These are phyloP conservation scores for Pyrgilauda ruficollis DNA, from an alignment of 2,113 vertebrate species.

Conservation along the genomic window DNA sequence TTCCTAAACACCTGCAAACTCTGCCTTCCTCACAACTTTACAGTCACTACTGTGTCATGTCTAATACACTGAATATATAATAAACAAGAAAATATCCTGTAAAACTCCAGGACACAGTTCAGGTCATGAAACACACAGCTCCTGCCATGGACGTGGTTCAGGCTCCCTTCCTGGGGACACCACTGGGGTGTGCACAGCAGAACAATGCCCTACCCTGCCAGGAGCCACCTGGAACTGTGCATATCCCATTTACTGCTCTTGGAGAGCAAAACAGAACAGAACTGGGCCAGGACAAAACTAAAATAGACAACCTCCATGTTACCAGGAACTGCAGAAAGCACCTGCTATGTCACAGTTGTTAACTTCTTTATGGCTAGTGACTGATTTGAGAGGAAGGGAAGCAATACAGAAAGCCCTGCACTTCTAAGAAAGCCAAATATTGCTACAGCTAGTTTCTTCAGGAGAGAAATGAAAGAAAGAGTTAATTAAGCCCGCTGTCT, in stretches of 20 bases:
- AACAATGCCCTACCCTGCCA: background rate
- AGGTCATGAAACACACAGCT: background rate
- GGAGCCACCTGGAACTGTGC: background rate
- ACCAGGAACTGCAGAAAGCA: background rate
- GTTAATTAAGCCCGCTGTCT: background rate
- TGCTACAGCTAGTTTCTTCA: background rate
- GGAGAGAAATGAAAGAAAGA: background rate
- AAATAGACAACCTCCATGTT: background rate
- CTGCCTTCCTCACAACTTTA: background rate
- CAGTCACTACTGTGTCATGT: no score
- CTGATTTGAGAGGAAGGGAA: background rate
- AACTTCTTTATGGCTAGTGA: background rate
- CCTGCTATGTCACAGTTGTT: background rate
- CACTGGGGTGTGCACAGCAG: fast-evolving
- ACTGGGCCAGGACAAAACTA: background rate
- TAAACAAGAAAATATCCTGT: background rate
- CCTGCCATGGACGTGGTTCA: background rate
- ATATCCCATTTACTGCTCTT: background rate
- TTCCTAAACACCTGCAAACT: background rate
- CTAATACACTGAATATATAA: background rate
- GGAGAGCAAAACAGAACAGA: background rate
- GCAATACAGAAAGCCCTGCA: background rate
- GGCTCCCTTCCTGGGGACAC: background rate
- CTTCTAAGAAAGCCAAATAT: background rate
- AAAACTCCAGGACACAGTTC: background rate